These are phyloP conservation scores for Parazoanthus darwini DNA, from an alignment of 92 coral and sea anemone species.

Conservation along the genomic window DNA sequence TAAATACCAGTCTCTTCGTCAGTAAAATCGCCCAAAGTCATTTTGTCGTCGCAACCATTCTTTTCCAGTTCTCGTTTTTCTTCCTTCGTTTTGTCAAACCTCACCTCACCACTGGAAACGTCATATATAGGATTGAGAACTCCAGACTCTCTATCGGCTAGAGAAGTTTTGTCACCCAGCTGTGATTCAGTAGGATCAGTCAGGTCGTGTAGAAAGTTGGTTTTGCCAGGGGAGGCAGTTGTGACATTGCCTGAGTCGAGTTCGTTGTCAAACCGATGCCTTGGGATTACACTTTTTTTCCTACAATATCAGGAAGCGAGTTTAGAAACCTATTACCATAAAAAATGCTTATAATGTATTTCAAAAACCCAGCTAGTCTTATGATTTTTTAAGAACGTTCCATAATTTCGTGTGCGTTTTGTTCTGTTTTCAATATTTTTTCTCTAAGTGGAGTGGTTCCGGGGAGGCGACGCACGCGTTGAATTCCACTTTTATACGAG, in stretches of 20 bases:
- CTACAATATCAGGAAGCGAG: background rate
- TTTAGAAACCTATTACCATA: background rate
- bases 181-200: background rate
- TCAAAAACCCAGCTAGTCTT: too few relatives aligned
- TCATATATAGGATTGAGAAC: background rate
- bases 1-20: conserved; percentile 1
- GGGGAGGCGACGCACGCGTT: too few relatives aligned
- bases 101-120: conserved; percentile 1
- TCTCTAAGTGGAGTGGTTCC: too few relatives aligned
- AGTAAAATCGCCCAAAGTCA: background rate
- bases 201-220: background rate
- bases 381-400: too few relatives aligned
- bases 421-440: too few relatives aligned
- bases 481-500: too few relatives aligned
- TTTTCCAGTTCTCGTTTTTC: background rate
- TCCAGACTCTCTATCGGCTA: background rate
- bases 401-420: too few relatives aligned
- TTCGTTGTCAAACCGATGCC: background rate
- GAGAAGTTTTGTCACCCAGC: background rate
- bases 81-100: background rate
- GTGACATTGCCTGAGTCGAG: background rate
- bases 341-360: background rate
- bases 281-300: background rate
- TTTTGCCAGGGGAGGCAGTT: background rate
- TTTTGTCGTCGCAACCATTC: background rate